These are phyloP conservation scores for Micromys minutus DNA, from an alignment of 2,113 vertebrate genomes.

Conservation along the genomic window DNA sequence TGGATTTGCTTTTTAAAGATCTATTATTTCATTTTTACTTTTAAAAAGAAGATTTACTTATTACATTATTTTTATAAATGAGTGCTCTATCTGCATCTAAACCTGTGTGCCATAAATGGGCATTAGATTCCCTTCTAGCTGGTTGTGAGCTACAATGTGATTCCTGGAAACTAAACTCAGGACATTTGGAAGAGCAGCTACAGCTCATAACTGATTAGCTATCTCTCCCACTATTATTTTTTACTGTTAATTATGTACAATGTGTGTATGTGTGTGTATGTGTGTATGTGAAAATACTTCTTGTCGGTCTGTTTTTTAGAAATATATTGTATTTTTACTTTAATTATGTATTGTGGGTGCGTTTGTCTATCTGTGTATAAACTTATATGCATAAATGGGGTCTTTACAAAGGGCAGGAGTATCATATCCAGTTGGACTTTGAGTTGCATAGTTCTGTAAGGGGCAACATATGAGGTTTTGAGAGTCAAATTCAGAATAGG, in stretches of 20 bases:
- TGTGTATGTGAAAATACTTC: background rate
- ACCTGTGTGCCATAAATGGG: too few species aligned
- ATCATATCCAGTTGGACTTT: background rate
- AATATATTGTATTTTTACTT: too few species aligned
- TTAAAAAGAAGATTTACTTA: background rate
- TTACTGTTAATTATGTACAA: background rate
- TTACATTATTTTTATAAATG: too few species aligned
- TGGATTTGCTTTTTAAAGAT: background rate
- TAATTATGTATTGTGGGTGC: background rate
- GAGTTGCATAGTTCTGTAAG: background rate
- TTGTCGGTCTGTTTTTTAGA: too few species aligned
- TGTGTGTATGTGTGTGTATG: background rate
- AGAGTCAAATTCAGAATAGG: background rate
- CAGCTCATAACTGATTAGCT: too few species aligned
- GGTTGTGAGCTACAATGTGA: too few species aligned
- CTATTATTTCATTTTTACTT: background rate
- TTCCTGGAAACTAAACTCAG: too few species aligned
- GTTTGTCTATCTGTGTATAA: background rate
- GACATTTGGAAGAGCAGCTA: too few species aligned
- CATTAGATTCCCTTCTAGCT: too few species aligned
- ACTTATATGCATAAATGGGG: too few species aligned
- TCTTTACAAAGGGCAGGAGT: background rate
- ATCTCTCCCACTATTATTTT: background rate
- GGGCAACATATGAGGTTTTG: background rate
- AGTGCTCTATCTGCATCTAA: too few species aligned